Percentiles rank a stretch among this genome's conserved stretches.
Conservation (phyloP, 2,797 vertebrate genomes). For the Myotis pilosus region DNA sequence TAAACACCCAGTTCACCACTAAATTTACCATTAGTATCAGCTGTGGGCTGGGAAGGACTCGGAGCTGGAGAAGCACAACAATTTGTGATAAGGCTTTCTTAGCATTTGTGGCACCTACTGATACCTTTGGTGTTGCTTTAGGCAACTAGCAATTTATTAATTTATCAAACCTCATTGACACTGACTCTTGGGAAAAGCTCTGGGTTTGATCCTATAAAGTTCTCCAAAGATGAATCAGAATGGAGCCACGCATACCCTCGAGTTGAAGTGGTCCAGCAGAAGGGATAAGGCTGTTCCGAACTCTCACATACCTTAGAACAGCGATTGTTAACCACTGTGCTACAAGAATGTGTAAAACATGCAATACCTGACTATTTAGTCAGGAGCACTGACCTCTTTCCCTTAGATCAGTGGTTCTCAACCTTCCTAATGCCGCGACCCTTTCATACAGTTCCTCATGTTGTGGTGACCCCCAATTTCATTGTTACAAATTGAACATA, state of each 20-base stretch:
- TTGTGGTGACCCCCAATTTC: no score
- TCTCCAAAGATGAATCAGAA: not conserved
- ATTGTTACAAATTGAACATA: no score
- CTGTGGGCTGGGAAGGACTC: not conserved
- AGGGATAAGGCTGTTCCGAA: not conserved
- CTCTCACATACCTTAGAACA: not conserved
- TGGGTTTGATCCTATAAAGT: not conserved
- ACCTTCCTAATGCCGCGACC: no score
- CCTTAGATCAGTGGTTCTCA: not conserved
- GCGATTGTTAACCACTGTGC: not conserved
- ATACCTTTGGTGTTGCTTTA: not conserved
- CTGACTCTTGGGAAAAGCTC: not conserved
- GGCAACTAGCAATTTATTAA: not conserved
- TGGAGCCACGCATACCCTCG: not conserved
- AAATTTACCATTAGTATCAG: not conserved
- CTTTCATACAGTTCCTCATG: no score
- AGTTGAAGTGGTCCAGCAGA: not conserved
- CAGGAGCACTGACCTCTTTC: not conserved
- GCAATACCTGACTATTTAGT: not conserved
- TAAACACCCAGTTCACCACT: not conserved
- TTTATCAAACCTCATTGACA: not conserved
- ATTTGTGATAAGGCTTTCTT: not conserved
- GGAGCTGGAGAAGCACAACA: not conserved
- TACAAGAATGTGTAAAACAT: not conserved
- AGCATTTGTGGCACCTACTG: not conserved